These are phyloP conservation scores for Sesamia inferens DNA, from an alignment of 2,888 invertebrate species.

Conservation along the genomic window DNA sequence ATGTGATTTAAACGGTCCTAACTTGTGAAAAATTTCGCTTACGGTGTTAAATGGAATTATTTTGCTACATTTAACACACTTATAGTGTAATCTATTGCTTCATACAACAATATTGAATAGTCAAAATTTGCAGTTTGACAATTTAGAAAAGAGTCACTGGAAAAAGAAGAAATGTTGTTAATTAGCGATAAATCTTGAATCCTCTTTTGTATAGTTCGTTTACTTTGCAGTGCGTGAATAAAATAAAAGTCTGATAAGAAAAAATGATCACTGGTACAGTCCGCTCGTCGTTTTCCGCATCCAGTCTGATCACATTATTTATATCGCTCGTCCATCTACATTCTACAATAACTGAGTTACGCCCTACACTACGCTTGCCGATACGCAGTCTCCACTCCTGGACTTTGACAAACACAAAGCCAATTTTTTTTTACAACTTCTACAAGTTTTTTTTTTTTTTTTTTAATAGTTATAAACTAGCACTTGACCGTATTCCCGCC, in stretches of 20 bases:
- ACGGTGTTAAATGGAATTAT: conserved; percentile 5
- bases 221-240: background rate
- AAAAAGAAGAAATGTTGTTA: background rate
- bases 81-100: background rate
- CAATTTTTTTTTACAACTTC: no score
- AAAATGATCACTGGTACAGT: background rate
- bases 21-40: conserved; percentile 23
- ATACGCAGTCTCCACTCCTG: no score
- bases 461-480: no score
- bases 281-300: background rate
- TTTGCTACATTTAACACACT: background rate
- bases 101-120: background rate
- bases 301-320: no score
- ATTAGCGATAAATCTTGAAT: background rate
- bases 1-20: conserved; percentile 53
- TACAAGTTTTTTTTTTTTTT: no score
- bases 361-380: no score
- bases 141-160: background rate
- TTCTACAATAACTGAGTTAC: background rate
- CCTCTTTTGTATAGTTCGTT: background rate
- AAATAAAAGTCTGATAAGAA: background rate
- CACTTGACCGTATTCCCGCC: no score
- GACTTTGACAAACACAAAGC: no score
- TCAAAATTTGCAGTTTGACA: background rate
- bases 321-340: no score